phyloP scores from a whole-genome alignment of 2,797 vertebrate species.

The Cheirogaleus major region DNA sequence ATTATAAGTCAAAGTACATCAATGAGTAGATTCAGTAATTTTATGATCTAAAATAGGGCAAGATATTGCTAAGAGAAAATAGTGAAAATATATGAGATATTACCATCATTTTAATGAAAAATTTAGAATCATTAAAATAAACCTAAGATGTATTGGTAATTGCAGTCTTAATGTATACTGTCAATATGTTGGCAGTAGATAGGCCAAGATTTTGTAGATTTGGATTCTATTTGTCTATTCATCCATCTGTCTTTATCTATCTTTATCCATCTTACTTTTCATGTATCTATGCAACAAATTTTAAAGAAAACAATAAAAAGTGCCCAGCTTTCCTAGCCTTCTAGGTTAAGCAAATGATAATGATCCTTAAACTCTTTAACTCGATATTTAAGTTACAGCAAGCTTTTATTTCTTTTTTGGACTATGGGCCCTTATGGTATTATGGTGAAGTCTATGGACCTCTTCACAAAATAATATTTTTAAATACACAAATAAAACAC shows the following conservation, averaged over 20 bases:
- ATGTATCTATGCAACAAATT: not conserved
- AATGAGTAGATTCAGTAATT: not conserved
- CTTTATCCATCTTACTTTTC: not conserved
- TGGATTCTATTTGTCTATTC: not conserved
- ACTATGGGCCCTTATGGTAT: not conserved
- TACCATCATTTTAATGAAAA: not conserved
- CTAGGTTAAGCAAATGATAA: not conserved
- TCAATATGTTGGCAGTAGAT: not conserved
- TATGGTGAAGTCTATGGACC: not conserved
- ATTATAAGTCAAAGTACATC: not conserved
- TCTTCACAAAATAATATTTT: not conserved
- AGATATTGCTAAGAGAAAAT: not conserved
- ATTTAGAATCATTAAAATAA: slow-evolving; percentile 2
- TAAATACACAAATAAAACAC: not conserved
- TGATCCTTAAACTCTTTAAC: not conserved
- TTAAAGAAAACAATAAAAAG: not conserved
- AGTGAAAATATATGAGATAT: not conserved
- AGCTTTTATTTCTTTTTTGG: not conserved
- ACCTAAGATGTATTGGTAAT: not conserved
- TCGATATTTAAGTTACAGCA: not conserved
- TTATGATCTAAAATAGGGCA: not conserved
- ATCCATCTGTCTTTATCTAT: not conserved
- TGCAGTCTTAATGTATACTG: not conserved
- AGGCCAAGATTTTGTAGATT: not conserved
- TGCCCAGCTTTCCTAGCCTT: not conserved